Base-by-base conservation (phyloP, 1,140 invertebrate genomes). In the Drosophila sp. region DNA sequence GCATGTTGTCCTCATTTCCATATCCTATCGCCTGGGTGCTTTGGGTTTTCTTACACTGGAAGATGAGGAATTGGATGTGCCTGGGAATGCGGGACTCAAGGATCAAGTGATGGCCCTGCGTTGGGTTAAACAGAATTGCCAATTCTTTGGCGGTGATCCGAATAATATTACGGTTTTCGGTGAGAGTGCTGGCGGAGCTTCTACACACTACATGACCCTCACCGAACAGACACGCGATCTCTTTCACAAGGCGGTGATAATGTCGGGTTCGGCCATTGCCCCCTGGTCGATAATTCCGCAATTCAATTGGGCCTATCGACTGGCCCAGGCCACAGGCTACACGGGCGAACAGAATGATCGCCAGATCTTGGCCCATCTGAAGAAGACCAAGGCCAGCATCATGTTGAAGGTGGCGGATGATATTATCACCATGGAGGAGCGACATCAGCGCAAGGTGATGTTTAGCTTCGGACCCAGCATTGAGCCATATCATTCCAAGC, bases 71-170 rank as follows among this genome's bases (percentile, higher is more conserved):
- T 68, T 93, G 5, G 91, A 91, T 50, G 90, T 93, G 35, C 92
- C 93, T 5, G 95, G 95, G 2, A 95, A 95, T 91, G 94, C 93
- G 47, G 95, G 94, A 10, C 83, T 95, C 4, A 94, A 94, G 86
- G 95, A 95, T 89, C 94, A 95, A 90, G 86, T 94, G 95, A 95
- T 47, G 94, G 96, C 94, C 1, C 58, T 94, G 17, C 92, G 92
- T 50, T 95, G 94, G 94, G 93, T 96, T 0, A 93, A 94, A 76
- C 91, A 92, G 1, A 95, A 96, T 79, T 95, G 95, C 25, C 86
- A 93, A 25, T 90, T 92, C 70, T 94, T 94, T 77, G 93, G 93
- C n/a, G 93, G 93, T 6, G 91, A 93, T 89, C 92, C 93, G 1
- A 79, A 93, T 3, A 92, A 91, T n/a, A 91, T 93, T 4, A 93